These are phyloP conservation scores for Alces alces DNA, from an alignment of 2,113 vertebrate species.

Conservation along the genomic window DNA sequence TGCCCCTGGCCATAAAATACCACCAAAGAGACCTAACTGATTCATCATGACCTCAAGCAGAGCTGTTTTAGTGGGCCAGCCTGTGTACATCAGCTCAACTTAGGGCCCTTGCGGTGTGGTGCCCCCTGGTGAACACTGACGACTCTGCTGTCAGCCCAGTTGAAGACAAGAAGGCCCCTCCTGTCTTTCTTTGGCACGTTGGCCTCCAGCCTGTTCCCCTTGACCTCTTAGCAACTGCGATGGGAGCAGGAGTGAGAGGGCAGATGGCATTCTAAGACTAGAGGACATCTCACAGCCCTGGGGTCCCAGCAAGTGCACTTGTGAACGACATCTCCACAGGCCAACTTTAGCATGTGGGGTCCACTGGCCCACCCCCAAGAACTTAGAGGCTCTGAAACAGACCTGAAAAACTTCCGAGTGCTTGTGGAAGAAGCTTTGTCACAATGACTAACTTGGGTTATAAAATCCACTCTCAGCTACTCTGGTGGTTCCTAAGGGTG, in stretches of 20 bases:
- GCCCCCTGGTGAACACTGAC: not conserved
- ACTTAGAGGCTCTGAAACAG: not conserved
- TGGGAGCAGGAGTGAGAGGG: not conserved
- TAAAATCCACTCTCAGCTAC: not conserved
- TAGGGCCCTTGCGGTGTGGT: not conserved
- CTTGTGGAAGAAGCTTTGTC: not conserved
- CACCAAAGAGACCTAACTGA: not conserved
- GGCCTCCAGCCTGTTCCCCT: not conserved
- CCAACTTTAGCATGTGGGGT: not conserved
- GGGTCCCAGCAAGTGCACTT: not conserved
- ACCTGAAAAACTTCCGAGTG: not conserved
- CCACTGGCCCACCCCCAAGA: not conserved
- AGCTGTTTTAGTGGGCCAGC: not conserved
- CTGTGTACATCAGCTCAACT: too few relatives aligned
- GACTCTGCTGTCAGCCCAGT: not conserved
- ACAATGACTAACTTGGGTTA: too few relatives aligned
- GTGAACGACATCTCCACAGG: accelerated
- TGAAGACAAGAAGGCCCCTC: not conserved
- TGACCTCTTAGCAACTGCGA: not conserved
- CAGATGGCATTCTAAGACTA: not conserved
- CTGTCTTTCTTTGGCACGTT: not conserved
- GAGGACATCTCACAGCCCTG: not conserved
- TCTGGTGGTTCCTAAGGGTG: accelerated
- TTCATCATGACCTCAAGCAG: accelerated
- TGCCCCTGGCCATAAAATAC: not conserved